Conservation (phyloP, 2,113 vertebrate species). For the Dromiciops gliroides region DNA sequence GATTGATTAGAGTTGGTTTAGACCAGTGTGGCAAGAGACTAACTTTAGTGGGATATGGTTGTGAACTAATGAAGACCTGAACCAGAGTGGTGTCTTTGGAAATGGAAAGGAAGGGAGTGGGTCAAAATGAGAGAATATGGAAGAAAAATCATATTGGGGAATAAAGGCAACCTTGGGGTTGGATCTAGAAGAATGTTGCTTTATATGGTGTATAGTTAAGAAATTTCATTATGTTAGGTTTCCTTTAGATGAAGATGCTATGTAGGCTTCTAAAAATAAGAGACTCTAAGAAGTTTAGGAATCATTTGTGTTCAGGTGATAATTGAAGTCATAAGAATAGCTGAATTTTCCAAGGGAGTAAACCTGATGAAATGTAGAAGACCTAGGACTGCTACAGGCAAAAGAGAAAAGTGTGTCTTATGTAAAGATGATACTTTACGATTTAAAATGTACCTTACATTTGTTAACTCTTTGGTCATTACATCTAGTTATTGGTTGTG, state of each 20-base stretch:
- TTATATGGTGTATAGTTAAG: neutral
- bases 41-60: neutral
- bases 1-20: neutral
- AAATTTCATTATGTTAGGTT: neutral
- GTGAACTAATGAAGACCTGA: neutral
- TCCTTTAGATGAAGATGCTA: neutral
- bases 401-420: neutral
- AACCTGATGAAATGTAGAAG: neutral
- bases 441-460: neutral
- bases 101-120: neutral
- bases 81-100: neutral
- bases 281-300: neutral
- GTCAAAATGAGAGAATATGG: neutral
- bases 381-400: neutral
- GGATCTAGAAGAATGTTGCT: neutral
- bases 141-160: neutral
- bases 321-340: neutral
- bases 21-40: neutral
- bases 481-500: neutral
- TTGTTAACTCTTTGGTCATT: neutral
- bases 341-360: neutral
- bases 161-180: neutral
- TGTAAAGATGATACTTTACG: neutral
- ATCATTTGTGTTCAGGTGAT: neutral
- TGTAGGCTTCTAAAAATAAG: neutral